Conservation (phyloP, 2,797 vertebrate genomes). For the Hafferia zeledoni region DNA sequence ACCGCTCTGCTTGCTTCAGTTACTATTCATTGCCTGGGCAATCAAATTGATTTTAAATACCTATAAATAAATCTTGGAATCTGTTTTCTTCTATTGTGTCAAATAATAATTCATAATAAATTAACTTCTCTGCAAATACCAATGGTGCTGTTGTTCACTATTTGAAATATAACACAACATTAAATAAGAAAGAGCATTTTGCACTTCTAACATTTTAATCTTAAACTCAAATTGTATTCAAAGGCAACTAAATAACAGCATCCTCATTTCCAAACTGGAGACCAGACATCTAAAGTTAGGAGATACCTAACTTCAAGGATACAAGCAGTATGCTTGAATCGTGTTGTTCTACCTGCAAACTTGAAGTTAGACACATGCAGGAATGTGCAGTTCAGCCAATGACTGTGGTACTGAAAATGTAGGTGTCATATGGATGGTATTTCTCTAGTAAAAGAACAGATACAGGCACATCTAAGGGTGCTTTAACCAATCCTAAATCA, state of each 20-base stretch:
- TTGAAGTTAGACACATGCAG: neutral
- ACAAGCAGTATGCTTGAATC: neutral
- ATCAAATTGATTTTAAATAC: neutral
- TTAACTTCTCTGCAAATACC: neutral
- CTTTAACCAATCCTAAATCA: neutral
- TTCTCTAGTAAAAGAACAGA: neutral
- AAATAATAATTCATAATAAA: slow-evolving; percentile 16
- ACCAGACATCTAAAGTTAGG: neutral
- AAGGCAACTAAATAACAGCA: neutral
- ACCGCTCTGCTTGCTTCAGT: neutral
- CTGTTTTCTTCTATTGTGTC: neutral
- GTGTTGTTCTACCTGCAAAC: neutral
- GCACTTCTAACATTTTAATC: neutral
- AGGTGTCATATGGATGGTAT: neutral
- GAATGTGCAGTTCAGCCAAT: neutral
- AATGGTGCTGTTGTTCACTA: neutral
- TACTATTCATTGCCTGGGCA: neutral
- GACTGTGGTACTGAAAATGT: neutral
- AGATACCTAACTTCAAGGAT: neutral
- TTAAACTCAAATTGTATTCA: neutral
- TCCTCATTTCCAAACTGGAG: neutral
- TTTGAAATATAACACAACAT: neutral
- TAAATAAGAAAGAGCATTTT: neutral
- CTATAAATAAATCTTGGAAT: neutral
- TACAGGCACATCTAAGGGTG: neutral